A percentile compares a stretch with the other conserved stretches of the same genome.
These are phyloP conservation scores for Sweltsa coloradensis DNA, from an alignment of 1,140 invertebrate genomes.

Conservation along the genomic window DNA sequence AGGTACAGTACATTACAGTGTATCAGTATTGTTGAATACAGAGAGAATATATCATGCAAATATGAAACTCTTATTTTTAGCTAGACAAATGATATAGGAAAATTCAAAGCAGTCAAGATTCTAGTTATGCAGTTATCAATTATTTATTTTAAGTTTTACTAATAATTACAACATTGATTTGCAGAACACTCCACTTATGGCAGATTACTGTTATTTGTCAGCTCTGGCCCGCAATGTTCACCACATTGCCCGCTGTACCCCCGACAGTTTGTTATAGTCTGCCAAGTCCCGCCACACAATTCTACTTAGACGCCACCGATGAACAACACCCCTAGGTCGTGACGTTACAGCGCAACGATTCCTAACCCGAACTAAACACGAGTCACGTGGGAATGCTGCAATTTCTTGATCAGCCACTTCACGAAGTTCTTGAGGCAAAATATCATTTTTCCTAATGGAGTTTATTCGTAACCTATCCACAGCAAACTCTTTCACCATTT, in stretches of 20 bases:
- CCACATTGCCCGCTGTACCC: constrained; percentile 83
- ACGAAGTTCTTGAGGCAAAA: constrained; percentile 64
- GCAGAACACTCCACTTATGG: too few species aligned
- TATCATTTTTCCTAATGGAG: constrained; percentile 62
- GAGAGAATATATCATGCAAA: too few species aligned
- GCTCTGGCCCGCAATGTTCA: too few species aligned
- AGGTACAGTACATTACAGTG: too few species aligned
- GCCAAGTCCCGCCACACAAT: constrained; percentile 77
- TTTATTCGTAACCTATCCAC: constrained; percentile 58
- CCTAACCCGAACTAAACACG: constrained; percentile 45
- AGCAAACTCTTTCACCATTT: constrained; percentile 55
- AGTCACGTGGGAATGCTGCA: constrained; percentile 59
- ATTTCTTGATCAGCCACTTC: constrained; percentile 59
- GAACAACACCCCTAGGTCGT: constrained; percentile 56
- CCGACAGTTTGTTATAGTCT: constrained; percentile 82
- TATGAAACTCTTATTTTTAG: too few species aligned
- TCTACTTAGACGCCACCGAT: constrained; percentile 69
- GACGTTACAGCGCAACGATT: constrained; percentile 71
- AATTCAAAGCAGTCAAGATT: too few species aligned
- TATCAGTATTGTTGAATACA: too few species aligned
- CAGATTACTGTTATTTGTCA: too few species aligned
- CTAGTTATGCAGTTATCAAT: too few species aligned
- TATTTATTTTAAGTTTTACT: too few species aligned
- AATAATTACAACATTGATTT: too few species aligned
- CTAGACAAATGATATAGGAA: too few species aligned